Conservation (phyloP, 2,113 vertebrate species). For the Pelobates fuscus region DNA sequence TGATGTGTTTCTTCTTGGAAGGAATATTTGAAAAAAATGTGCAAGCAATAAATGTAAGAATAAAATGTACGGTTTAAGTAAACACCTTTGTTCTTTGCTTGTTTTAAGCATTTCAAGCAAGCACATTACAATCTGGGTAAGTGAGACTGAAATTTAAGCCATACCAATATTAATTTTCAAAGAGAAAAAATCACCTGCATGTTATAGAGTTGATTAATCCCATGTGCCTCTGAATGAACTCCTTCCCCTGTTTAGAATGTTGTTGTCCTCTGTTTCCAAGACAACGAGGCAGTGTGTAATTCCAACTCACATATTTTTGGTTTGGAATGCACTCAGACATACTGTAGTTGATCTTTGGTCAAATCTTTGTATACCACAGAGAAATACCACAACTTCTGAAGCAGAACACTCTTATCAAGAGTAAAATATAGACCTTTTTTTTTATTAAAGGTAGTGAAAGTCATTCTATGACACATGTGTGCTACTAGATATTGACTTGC, state of each 20-base stretch:
- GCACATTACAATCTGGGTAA: slow-evolving; percentile 12
- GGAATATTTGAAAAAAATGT: not conserved
- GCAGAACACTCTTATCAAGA: slow-evolving; percentile 35
- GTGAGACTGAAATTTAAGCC: slow-evolving; percentile 6
- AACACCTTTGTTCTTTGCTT: slow-evolving; percentile 6
- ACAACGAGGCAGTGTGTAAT: slow-evolving; percentile 66
- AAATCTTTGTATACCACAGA: slow-evolving; percentile 48
- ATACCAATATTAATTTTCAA: slow-evolving; percentile 54
- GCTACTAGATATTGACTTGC: not conserved
- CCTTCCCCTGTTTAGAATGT: slow-evolving; percentile 61
- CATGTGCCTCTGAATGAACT: slow-evolving; percentile 62
- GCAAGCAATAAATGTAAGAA: not conserved
- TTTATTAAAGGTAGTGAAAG: not conserved
- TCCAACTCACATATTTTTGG: slow-evolving; percentile 71
- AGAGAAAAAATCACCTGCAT: slow-evolving; percentile 64
- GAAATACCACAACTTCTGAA: slow-evolving; percentile 46
- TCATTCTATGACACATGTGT: not conserved
- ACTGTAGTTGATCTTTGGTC: slow-evolving; percentile 59
- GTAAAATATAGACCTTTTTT: slow-evolving; percentile 2
- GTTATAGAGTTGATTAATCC: slow-evolving; percentile 51
- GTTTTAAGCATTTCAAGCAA: not conserved
- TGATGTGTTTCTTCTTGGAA: not conserved
- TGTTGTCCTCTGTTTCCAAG: slow-evolving; percentile 70
- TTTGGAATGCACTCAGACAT: slow-evolving; percentile 61
- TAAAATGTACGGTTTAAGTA: not conserved